These are phyloP conservation scores for Nymphalis urticae DNA, from an alignment of 2,888 invertebrate species.

Conservation along the genomic window DNA sequence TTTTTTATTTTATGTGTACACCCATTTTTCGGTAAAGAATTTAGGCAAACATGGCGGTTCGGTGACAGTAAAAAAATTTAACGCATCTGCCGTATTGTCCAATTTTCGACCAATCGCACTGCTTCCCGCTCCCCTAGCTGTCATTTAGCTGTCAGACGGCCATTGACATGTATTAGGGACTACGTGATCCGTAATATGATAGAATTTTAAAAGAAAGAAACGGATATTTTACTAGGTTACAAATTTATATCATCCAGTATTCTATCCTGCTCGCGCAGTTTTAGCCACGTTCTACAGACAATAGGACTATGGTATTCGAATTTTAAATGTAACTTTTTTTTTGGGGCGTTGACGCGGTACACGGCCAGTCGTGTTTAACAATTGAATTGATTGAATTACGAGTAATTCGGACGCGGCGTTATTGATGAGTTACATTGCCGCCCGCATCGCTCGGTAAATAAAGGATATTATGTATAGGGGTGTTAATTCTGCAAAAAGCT, in stretches of 20 bases:
- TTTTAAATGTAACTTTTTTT: conserved; percentile 17
- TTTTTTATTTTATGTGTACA: conserved; percentile 44
- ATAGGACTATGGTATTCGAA: neutral
- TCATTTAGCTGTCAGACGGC: conserved; percentile 63
- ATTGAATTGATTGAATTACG: conserved; percentile 79
- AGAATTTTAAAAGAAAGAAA: conserved; percentile 7
- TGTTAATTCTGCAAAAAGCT: conserved; percentile 25
- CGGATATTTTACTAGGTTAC: neutral
- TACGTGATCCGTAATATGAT: conserved; percentile 18
- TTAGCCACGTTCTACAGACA: neutral
- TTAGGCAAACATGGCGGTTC: conserved; percentile 76
- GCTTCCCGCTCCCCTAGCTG: conserved; percentile 77
- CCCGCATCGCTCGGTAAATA: conserved; percentile 73
- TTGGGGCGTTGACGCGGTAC: conserved; percentile 75
- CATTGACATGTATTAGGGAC: conserved; percentile 24
- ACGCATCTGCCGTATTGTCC: conserved; percentile 79
- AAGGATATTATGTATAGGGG: conserved; percentile 34
- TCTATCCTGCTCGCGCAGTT: conserved; percentile 5
- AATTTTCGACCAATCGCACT: conserved; percentile 72
- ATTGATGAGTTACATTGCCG: conserved; percentile 66
- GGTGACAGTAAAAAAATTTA: conserved; percentile 56
- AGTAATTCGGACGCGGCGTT: conserved; percentile 63
- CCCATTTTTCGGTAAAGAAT: conserved; percentile 53
- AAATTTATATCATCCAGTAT: neutral
- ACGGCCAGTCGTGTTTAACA: conserved; percentile 73